Percentiles rank a stretch among this genome's conserved stretches.
Evolutionary conservation across 2,797 vertebrate genomes (phyloP).

Genomic region (Acanthopagrus latus): DNA sequence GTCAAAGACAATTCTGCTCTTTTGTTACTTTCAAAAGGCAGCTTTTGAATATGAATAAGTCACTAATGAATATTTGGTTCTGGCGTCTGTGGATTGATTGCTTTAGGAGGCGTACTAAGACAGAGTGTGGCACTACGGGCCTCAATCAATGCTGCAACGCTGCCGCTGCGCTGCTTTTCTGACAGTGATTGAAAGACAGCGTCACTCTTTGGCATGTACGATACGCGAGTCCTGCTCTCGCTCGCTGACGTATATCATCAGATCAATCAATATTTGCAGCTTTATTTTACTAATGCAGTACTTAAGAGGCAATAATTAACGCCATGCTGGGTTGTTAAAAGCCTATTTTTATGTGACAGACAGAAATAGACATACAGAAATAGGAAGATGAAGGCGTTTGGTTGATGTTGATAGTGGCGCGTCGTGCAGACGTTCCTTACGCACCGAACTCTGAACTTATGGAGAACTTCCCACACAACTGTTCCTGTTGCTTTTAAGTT

Average conservation of each 20-base stretch:
- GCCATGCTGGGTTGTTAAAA: constrained; percentile 86
- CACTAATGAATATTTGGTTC: constrained; percentile 83
- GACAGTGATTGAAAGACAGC: constrained; percentile 83
- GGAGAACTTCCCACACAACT: constrained; percentile 6
- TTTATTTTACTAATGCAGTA: constrained; percentile 85
- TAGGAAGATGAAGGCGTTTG: constrained; percentile 79
- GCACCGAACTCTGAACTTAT: constrained; percentile 35
- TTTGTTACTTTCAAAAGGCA: constrained; percentile 71
- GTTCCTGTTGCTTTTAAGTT: constrained; percentile 56
- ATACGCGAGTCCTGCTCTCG: constrained; percentile 68
- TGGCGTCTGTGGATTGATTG: constrained; percentile 78
- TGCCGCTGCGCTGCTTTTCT: constrained; percentile 66
- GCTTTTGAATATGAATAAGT: constrained; percentile 80
- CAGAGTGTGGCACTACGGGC: constrained; percentile 60
- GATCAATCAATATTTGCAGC: constrained; percentile 86
- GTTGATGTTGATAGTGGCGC: constrained; percentile 73
- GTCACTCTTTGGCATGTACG: constrained; percentile 68
- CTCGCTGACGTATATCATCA: constrained; percentile 78
- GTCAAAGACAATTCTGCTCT: constrained; percentile 70
- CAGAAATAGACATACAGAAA: constrained; percentile 87
- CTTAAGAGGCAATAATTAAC: constrained; percentile 85
- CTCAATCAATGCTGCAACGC: constrained; percentile 69
- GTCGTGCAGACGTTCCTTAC: constrained; percentile 52
- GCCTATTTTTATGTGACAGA: constrained; percentile 89
- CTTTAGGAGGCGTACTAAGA: constrained; percentile 74